Conservation (phyloP, 1,140 invertebrate genomes). For the Drosophila sulfurigaster region DNA sequence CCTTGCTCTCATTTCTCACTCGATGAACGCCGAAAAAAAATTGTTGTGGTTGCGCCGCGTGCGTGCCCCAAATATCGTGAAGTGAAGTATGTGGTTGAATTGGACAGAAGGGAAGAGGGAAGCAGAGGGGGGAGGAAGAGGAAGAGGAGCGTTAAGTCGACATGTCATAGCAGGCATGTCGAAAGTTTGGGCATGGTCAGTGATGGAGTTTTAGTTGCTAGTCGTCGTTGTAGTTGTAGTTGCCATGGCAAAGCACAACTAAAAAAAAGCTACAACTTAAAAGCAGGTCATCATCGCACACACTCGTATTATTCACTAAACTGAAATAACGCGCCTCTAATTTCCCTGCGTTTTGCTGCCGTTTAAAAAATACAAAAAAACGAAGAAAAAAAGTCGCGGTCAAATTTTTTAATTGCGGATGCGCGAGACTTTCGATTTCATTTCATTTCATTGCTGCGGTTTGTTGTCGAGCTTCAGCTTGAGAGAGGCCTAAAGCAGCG, state of each 20-base stretch:
- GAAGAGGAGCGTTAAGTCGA: conserved; percentile 22
- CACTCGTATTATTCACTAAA: neutral
- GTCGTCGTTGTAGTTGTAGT: too few species aligned
- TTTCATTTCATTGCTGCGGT: conserved; percentile 62
- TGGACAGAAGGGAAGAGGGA: neutral
- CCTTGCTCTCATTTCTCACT: conserved; percentile 10
- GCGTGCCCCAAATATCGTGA: conserved; percentile 68
- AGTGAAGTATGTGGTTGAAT: conserved; percentile 36
- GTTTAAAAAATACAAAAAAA: conserved; percentile 25
- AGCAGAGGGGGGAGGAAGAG: neutral
- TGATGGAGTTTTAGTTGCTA: conserved; percentile 14
- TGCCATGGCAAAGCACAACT: too few species aligned
- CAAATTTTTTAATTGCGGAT: conserved; percentile 78
- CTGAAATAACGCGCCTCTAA: conserved; percentile 61
- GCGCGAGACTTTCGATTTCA: conserved; percentile 80
- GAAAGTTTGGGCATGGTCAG: conserved; percentile 50
- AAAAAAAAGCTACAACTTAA: neutral
- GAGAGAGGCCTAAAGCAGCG: conserved; percentile 2
- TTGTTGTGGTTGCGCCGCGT: conserved; percentile 35
- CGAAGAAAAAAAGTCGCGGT: conserved; percentile 41
- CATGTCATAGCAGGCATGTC: conserved; percentile 39
- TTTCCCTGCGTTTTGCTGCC: conserved; percentile 75
- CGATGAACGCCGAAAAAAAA: conserved; percentile 21
- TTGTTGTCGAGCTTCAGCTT: conserved; percentile 19
- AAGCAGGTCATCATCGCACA: neutral